Evolutionary conservation across 2,797 vertebrate genomes (phyloP).

Genomic region (Channa striata): DNA sequence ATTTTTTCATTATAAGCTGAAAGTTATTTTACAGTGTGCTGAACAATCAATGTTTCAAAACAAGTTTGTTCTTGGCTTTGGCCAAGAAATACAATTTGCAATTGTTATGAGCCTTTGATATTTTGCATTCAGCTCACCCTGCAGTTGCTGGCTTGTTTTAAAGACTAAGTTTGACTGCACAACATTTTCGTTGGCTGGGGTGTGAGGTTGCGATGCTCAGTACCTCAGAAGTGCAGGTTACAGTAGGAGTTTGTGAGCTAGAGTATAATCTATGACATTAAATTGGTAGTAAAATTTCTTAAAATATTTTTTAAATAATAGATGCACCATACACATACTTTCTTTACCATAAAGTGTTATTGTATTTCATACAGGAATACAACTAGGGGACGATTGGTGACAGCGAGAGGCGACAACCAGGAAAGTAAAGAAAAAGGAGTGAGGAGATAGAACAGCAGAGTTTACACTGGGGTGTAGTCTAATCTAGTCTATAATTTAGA

Average conservation of each 20-base stretch:
- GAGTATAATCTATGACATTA: no score
- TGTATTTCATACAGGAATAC: background rate
- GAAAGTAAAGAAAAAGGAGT: background rate
- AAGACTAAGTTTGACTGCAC: constrained; percentile 3
- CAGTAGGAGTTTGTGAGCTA: background rate
- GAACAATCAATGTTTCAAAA: background rate
- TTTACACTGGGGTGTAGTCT: background rate
- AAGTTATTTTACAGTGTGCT: background rate
- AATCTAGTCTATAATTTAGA: background rate
- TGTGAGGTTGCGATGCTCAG: constrained; percentile 29
- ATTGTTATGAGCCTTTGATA: background rate
- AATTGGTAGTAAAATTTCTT: no score
- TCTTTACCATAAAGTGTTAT: no score
- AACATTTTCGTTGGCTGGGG: constrained; percentile 29
- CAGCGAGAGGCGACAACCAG: background rate
- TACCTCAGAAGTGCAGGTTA: constrained; percentile 49
- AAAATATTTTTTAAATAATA: no score
- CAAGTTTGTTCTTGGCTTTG: constrained; percentile 4
- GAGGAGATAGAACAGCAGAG: no score
- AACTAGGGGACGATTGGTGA: background rate
- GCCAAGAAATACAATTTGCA: constrained; percentile 17
- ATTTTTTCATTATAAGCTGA: background rate
- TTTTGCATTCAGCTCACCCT: constrained; percentile 10
- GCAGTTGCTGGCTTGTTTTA: constrained; percentile 14
- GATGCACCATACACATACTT: no score